These are phyloP conservation scores for Spongia lamella DNA, from an alignment of 37 sponge, comb jelly and placozoan species.

Conservation along the genomic window DNA sequence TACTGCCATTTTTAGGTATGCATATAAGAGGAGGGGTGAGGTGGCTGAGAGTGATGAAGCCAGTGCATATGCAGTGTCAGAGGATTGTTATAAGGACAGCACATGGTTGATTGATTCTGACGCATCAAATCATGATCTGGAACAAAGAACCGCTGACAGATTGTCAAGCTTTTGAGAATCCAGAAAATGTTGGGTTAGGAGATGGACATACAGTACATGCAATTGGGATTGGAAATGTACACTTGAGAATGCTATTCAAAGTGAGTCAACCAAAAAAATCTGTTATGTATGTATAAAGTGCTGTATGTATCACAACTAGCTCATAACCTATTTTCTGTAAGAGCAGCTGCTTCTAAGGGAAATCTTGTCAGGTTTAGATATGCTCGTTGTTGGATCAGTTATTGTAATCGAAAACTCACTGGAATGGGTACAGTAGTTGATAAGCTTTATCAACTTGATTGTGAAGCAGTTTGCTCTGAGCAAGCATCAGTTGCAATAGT, in stretches of 20 bases:
- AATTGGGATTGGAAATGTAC: constrained; percentile 14
- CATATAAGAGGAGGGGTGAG: no score
- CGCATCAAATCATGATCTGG: no score
- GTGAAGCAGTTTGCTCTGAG: constrained; percentile 12
- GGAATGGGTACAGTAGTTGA: constrained; percentile 40
- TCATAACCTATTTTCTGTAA: constrained; percentile 32
- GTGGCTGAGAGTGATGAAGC: no score
- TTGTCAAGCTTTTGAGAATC: no score
- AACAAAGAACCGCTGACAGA: no score
- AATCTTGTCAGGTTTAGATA: constrained; percentile 16
- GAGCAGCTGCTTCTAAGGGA: constrained; percentile 26
- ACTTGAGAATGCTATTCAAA: constrained; percentile 28
- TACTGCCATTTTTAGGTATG: no score
- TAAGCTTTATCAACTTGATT: constrained; percentile 32
- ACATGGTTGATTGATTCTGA: no score
- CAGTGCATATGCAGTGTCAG: no score
- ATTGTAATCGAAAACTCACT: constrained; percentile 8
- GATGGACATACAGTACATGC: constrained; percentile 35
- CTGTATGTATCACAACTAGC: constrained; percentile 26
- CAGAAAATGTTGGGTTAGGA: constrained; percentile 2
- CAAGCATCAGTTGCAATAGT: constrained; percentile 13
- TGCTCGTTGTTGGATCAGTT: constrained; percentile 33
- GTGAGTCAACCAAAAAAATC: constrained; percentile 7
- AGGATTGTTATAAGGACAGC: no score
- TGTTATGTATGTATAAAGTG: constrained; percentile 25